Conservation (phyloP, 2,113 vertebrate species). For the Corythoichthys haematopterus region DNA sequence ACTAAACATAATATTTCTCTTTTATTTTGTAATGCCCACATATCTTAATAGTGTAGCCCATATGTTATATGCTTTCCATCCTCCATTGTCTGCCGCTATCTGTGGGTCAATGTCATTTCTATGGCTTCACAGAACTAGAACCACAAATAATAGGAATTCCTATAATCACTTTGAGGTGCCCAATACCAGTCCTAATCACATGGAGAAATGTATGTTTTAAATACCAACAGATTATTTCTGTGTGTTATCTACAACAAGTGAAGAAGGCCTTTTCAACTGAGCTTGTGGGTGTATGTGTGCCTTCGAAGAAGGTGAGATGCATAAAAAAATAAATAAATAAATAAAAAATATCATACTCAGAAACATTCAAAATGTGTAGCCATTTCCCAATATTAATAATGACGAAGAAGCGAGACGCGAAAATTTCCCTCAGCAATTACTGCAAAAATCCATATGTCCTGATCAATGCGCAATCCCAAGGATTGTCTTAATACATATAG, state of each 20-base stretch:
- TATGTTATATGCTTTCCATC: slow-evolving; percentile 31
- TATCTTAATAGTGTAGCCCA: background rate
- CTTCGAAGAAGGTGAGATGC: slow-evolving; percentile 26
- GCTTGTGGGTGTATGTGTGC: slow-evolving; percentile 21
- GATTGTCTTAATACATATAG: slow-evolving; percentile 75
- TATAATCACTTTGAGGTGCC: slow-evolving; percentile 67
- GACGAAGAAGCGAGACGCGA: slow-evolving; percentile 67
- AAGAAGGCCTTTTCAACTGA: slow-evolving; percentile 15
- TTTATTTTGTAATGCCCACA: background rate
- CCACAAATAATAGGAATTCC: slow-evolving; percentile 65
- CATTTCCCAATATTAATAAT: slow-evolving; percentile 76
- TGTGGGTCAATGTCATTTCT: slow-evolving; percentile 57
- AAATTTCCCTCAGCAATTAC: slow-evolving; percentile 75
- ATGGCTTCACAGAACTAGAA: slow-evolving; percentile 54
- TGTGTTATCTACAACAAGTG: slow-evolving; percentile 38
- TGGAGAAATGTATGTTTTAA: slow-evolving; percentile 72
- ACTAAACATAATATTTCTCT: background rate
- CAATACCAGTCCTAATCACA: slow-evolving; percentile 69
- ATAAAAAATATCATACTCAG: slow-evolving; percentile 49
- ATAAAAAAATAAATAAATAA: slow-evolving; percentile 24
- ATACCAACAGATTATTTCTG: slow-evolving; percentile 44
- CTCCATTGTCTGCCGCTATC: slow-evolving; percentile 27
- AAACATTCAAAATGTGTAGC: slow-evolving; percentile 62
- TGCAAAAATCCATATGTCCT: slow-evolving; percentile 71
- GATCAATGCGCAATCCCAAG: slow-evolving; percentile 77